Conservation (phyloP, 2,888 invertebrate species). For the Rhingia rostrata region DNA sequence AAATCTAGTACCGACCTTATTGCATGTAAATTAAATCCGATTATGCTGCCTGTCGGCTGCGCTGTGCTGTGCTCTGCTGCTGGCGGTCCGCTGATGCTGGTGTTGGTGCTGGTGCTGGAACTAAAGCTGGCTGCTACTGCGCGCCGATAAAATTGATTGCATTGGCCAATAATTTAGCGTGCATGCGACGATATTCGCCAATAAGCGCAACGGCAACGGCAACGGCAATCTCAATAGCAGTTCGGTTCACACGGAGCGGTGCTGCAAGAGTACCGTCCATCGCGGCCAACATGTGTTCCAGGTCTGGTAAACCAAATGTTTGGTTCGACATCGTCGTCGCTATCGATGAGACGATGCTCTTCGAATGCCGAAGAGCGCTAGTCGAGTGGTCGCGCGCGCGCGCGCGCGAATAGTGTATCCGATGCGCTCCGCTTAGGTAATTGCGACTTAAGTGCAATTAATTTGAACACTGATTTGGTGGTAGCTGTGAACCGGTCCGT, state of each 20-base stretch:
- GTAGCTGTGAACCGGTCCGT: constrained; percentile 69
- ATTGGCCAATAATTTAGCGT: constrained; percentile 69
- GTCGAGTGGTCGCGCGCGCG: background rate
- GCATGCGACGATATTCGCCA: constrained; percentile 46
- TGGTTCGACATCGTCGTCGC: background rate
- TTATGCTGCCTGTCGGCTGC: constrained; percentile 48
- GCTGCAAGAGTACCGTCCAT: constrained; percentile 23
- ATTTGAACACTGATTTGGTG: constrained; percentile 75
- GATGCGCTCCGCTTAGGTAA: constrained; percentile 72
- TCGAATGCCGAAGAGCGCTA: constrained; percentile 45
- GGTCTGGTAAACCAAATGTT: constrained; percentile 68
- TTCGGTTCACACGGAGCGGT: constrained; percentile 41
- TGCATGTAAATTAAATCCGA: constrained; percentile 74
- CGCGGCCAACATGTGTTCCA: constrained; percentile 66
- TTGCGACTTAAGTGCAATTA: constrained; percentile 74
- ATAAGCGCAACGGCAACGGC: constrained; percentile 17
- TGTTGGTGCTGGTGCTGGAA: constrained; percentile 30
- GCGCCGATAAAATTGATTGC: constrained; percentile 72
- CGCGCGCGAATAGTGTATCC: constrained; percentile 54
- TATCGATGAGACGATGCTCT: background rate
- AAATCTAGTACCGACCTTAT: constrained; percentile 72
- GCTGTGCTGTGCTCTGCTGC: no score
- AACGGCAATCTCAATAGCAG: background rate
- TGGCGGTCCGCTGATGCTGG: no score
- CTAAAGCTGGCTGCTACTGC: constrained; percentile 61